Percentiles rank a stretch among this genome's conserved stretches.
These are phyloP conservation scores for Pipistrellus pygmaeus DNA, from an alignment of 2,797 vertebrate species.

Conservation along the genomic window DNA sequence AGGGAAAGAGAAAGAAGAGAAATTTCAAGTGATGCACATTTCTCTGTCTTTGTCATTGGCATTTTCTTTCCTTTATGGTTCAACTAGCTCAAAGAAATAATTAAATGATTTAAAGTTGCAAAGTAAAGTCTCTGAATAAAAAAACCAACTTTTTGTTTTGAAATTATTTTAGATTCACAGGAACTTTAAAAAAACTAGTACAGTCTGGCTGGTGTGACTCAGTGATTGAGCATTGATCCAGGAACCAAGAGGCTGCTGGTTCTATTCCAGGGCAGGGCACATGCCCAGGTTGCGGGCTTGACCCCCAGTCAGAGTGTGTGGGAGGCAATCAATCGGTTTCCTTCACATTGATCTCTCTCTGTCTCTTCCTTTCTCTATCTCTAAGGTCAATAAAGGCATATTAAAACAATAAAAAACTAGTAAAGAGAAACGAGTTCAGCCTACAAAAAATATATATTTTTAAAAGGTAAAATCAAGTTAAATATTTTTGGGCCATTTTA, in stretches of 20 bases:
- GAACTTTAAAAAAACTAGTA: background rate
- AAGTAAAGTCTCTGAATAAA: background rate
- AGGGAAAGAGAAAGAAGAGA: conserved; percentile 46
- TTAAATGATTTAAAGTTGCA: conserved; percentile 1
- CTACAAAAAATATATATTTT: background rate
- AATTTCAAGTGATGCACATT: background rate
- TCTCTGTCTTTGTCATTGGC: background rate
- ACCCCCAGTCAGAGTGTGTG: too few species aligned
- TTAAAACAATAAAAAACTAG: background rate
- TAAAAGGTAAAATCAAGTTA: conserved; percentile 34
- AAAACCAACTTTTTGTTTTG: conserved; percentile 2
- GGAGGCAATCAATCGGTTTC: too few species aligned
- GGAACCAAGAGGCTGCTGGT: too few species aligned
- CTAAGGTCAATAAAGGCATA: too few species aligned
- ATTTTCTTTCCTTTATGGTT: conserved; percentile 34
- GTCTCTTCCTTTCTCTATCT: too few species aligned
- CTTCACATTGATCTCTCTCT: too few species aligned
- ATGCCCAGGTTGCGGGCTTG: too few species aligned
- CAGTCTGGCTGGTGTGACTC: background rate
- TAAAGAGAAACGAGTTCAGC: background rate
- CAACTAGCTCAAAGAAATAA: background rate
- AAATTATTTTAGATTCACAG: conserved; percentile 28
- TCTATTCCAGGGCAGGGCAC: too few species aligned
- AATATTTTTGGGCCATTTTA: conserved; percentile 7
- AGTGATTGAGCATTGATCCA: too few species aligned